A percentile compares a stretch with the other conserved stretches of the same genome.
Evolutionary conservation across 2,797 vertebrate species (phyloP).

Genomic region (Malacoctenus gilli): DNA sequence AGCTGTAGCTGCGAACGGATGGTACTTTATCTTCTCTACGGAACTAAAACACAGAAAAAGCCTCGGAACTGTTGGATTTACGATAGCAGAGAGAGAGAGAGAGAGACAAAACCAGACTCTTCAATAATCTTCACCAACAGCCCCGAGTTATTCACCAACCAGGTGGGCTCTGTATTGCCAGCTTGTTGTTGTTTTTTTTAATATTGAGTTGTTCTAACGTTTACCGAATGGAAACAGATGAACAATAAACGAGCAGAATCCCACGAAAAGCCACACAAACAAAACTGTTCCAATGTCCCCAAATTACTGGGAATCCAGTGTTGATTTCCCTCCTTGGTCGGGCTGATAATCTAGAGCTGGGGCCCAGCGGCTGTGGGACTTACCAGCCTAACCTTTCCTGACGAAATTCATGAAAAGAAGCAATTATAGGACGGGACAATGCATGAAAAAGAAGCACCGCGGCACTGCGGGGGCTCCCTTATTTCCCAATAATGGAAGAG

Average conservation of each 20-base stretch:
- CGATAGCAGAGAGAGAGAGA: slow-evolving; percentile 39
- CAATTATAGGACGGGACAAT: slow-evolving; percentile 81
- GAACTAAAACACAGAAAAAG: slow-evolving; percentile 31
- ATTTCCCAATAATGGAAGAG: slow-evolving; percentile 67
- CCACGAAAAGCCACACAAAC: neutral
- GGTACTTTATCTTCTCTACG: slow-evolving; percentile 50
- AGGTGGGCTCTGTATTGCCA: neutral
- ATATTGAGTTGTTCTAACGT: slow-evolving; percentile 15
- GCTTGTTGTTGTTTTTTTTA: neutral
- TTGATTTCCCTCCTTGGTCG: neutral
- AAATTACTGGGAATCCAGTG: slow-evolving; percentile 14
- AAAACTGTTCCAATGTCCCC: slow-evolving; percentile 11
- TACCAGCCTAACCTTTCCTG: slow-evolving; percentile 62
- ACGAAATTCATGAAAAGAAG: slow-evolving; percentile 73
- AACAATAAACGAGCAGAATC: slow-evolving; percentile 10
- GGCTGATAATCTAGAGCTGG: slow-evolving; percentile 51
- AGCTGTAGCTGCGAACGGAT: slow-evolving; percentile 60
- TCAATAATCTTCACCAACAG: neutral
- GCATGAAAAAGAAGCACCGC: slow-evolving; percentile 70
- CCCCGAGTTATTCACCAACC: slow-evolving; percentile 35
- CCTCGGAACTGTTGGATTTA: slow-evolving; percentile 33
- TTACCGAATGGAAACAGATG: slow-evolving; percentile 15
- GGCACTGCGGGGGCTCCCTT: slow-evolving; percentile 45
- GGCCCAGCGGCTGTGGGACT: slow-evolving; percentile 56
- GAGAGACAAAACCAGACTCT: no score